phyloP scores from a whole-genome alignment of 2,888 invertebrate species.

The Saturnia japonica region DNA sequence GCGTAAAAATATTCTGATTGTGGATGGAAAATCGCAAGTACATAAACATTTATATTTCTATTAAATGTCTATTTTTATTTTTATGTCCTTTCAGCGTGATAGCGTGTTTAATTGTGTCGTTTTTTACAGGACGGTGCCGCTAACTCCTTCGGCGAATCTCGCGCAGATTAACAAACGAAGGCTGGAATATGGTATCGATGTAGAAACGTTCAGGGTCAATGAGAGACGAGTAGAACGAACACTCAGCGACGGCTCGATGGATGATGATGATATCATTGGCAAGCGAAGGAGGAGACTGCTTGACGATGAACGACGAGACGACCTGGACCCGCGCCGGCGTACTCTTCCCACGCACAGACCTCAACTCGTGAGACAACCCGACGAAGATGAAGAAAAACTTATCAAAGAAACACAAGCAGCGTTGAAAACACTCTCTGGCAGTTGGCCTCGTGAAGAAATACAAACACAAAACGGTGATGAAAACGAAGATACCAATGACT shows the following conservation, averaged over 20 bases:
- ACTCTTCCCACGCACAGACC: constrained; percentile 59
- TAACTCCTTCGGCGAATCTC: constrained; percentile 82
- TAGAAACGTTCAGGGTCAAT: constrained; percentile 69
- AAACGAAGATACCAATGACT: constrained; percentile 90
- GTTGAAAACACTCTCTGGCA: constrained; percentile 92
- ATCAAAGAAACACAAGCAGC: constrained; percentile 95
- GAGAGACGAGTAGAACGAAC: constrained; percentile 61
- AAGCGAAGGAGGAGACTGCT: constrained; percentile 75
- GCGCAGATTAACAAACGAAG: constrained; percentile 87
- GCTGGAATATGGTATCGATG: constrained; percentile 83
- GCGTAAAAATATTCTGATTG: constrained; percentile 82
- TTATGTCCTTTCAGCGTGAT: constrained; percentile 34
- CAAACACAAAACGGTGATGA: constrained; percentile 84
- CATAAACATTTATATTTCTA: constrained; percentile 56
- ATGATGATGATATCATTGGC: constrained; percentile 67
- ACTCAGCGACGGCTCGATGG: constrained; percentile 70
- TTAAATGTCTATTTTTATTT: constrained; percentile 40
- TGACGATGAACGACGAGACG: constrained; percentile 68
- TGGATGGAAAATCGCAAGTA: constrained; percentile 82
- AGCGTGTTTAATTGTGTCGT: constrained; percentile 43
- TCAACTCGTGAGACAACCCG: constrained; percentile 58
- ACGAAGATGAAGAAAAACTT: constrained; percentile 90
- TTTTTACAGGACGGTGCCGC: constrained; percentile 78
- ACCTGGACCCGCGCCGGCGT: constrained; percentile 54
- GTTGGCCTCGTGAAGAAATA: constrained; percentile 88